Percentiles rank a stretch among this genome's conserved stretches.
These are phyloP conservation scores for Cydia strobilella DNA, from an alignment of 1,140 invertebrate genomes.

Conservation along the genomic window DNA sequence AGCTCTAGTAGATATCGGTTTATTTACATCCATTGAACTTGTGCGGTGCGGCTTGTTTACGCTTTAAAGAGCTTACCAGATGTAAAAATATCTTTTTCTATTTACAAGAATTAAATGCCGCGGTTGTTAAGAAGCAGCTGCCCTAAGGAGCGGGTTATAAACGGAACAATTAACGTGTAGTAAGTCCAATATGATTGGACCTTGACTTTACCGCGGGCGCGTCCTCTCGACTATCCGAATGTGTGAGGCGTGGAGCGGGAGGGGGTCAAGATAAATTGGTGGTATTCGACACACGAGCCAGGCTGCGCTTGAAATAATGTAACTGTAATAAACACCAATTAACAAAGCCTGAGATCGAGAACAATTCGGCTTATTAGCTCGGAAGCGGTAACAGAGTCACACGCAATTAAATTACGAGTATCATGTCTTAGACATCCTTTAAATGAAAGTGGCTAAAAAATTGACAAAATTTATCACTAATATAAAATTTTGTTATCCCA, in stretches of 20 bases:
- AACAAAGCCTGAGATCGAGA: slow-evolving; percentile 71
- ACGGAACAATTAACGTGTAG: slow-evolving; percentile 68
- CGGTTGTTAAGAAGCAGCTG: slow-evolving; percentile 73
- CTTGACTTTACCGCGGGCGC: slow-evolving; percentile 43
- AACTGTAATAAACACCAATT: slow-evolving; percentile 74
- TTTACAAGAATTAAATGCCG: slow-evolving; percentile 77
- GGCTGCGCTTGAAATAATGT: slow-evolving; percentile 68
- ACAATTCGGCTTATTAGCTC: slow-evolving; percentile 61
- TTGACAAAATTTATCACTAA: too few relatives aligned
- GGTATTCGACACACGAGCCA: slow-evolving; percentile 48
- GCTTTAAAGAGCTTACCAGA: slow-evolving; percentile 64
- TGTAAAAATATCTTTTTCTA: slow-evolving; percentile 79
- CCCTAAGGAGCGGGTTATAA: slow-evolving; percentile 69
- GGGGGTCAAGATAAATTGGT: slow-evolving; percentile 55
- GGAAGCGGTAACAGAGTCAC: slow-evolving; percentile 39
- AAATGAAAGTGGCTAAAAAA: too few relatives aligned
- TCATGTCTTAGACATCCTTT: too few relatives aligned
- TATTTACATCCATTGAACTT: slow-evolving; percentile 73
- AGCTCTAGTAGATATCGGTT: slow-evolving; percentile 47
- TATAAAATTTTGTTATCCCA: too few relatives aligned
- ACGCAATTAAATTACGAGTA: not conserved
- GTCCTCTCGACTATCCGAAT: slow-evolving; percentile 25
- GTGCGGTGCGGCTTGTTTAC: slow-evolving; percentile 68
- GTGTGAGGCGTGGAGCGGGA: slow-evolving; percentile 12
- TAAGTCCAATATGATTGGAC: slow-evolving; percentile 55